phyloP scores from a whole-genome alignment of 2,888 invertebrate genomes.

The Seira sanloemensis region DNA sequence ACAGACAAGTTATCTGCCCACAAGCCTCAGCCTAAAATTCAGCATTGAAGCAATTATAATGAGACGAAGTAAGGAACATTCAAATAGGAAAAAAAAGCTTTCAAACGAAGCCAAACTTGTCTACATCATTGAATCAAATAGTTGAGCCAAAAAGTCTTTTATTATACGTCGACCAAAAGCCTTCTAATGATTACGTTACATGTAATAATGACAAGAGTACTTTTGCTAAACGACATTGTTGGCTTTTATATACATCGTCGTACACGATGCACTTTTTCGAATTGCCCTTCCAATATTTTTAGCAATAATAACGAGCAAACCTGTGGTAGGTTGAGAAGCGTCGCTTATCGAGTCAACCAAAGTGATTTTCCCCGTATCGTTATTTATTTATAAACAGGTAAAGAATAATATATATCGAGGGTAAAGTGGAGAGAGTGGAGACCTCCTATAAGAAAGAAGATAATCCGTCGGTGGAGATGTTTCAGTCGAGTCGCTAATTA shows the following conservation, averaged over 20 bases:
- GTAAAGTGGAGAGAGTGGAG: not conserved
- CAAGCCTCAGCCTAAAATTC: not conserved
- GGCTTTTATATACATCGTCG: too few relatives aligned
- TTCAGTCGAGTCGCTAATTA: conserved; percentile 57
- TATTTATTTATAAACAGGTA: too few relatives aligned
- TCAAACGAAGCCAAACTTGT: conserved; percentile 34
- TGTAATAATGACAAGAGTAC: conserved; percentile 24
- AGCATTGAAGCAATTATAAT: conserved; percentile 19
- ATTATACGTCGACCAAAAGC: conserved; percentile 28
- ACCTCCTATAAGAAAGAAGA: conserved; percentile 25
- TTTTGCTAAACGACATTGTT: conserved; percentile 5
- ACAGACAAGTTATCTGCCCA: conserved; percentile 29
- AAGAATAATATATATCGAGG: too few relatives aligned
- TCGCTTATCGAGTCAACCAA: too few relatives aligned
- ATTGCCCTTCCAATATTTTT: too few relatives aligned
- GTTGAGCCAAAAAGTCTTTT: conserved; percentile 20
- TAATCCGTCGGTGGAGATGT: conserved; percentile 49
- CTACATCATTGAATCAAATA: conserved; percentile 1
- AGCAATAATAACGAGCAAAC: too few relatives aligned
- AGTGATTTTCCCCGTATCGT: too few relatives aligned
- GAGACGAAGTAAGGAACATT: conserved; percentile 26
- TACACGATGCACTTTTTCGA: too few relatives aligned
- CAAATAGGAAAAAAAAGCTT: not conserved
- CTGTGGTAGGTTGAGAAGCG: too few relatives aligned
- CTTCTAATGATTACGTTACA: conserved; percentile 35